Evolutionary conservation across 2,797 vertebrate species (phyloP), one percentile per base, ranked within the genome.

Genomic region (Mormyrops attenuatus): DNA sequence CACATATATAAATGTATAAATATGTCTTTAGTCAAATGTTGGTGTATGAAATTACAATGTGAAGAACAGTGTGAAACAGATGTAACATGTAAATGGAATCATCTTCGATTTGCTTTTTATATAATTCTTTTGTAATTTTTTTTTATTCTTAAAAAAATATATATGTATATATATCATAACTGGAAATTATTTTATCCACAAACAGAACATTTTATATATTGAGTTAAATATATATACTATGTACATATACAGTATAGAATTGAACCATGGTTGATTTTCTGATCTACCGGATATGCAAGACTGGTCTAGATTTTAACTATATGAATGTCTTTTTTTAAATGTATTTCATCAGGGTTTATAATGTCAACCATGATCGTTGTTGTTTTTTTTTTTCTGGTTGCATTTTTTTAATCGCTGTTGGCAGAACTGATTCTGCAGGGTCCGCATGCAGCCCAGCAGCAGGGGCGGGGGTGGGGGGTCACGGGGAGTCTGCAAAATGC

Each of bases 191-290:
- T 90, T 96, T 96, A 96, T 95, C 96, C 95, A 95, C 94, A 92
- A 92, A 90, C 94, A 92, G 90, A 94, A 94, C 93, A 94, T 93
- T 96, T 96, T 97, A 95, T 96, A 96, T 96, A 96, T 96, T 96
- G 92, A 94, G 95, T 97, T 96, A 92, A 94, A 93, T 92, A 94
- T 94, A 91, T 91, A 91, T 90, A 50, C 49, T 85, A 94, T 94
- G 92, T 96, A 94, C 95, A 95, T 93, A 93, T 95, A 96, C 93
- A 95, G 93, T 95, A 95, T 92, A 92, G 88, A 93, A 92, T 92
- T 92, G 89, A 92, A 91, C 92, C 95, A 88, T 96, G 95, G 93
- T 93, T 89, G 93, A 94, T 92, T 93, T 77, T 90, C 92, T 91
- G 90, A 52, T 89, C 95, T 94, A 90, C 85, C n/a, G 49, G 47